A percentile compares a stretch with the other conserved stretches of the same genome.
phyloP scores from a whole-genome alignment of 2,888 invertebrate genomes.

The Drosophila putrida region DNA sequence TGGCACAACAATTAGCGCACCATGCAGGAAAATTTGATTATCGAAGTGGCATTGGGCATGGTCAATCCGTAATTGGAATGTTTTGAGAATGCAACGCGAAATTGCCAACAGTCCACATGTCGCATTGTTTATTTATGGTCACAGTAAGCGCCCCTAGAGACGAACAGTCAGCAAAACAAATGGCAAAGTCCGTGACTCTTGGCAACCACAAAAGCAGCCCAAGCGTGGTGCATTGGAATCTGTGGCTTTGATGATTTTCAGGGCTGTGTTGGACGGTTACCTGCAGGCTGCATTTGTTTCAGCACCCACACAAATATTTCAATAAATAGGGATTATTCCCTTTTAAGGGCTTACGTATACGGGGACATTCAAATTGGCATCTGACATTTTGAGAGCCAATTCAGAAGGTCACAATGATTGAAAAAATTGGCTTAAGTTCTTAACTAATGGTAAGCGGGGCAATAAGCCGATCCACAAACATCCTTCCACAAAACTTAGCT shows the following conservation, averaged over 20 bases:
- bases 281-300: constrained; percentile 21
- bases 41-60: constrained; percentile 26
- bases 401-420: constrained; percentile 40
- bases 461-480: constrained; percentile 50
- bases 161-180: neutral
- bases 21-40: constrained; percentile 42
- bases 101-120: constrained; percentile 54
- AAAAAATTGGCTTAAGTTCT: constrained; percentile 63
- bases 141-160: constrained; percentile 8
- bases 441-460: constrained; percentile 62
- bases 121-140: constrained; percentile 65
- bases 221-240: constrained; percentile 18
- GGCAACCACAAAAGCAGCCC: constrained; percentile 23
- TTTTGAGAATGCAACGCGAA: constrained; percentile 53
- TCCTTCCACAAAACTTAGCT: constrained; percentile 15
- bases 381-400: constrained; percentile 9
- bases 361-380: constrained; percentile 43
- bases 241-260: constrained; percentile 15
- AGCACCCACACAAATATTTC: constrained; percentile 45
- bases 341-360: constrained; percentile 21
- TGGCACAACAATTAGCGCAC: constrained; percentile 45
- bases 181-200: neutral
- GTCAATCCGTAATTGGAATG: constrained; percentile 60
- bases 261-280: constrained; percentile 6
- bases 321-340: constrained; percentile 31